Evolutionary conservation across 2,113 vertebrate species (phyloP).

Genomic region (Ellobius talpinus): DNA sequence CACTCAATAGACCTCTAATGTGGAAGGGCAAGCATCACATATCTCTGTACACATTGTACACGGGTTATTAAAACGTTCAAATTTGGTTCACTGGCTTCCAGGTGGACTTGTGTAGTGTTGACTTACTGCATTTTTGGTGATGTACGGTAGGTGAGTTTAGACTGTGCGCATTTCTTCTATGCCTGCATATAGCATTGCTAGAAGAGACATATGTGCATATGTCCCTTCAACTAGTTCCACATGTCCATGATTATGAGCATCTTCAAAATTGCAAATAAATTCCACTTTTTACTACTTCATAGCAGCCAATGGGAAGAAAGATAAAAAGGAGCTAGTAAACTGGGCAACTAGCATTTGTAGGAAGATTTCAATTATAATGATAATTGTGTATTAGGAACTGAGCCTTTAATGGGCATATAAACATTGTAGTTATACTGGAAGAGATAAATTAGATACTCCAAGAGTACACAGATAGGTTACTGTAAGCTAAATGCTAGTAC

Average conservation of each 20-base stretch:
- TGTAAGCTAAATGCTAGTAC: not conserved
- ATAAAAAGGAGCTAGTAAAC: not conserved
- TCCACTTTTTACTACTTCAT: not conserved
- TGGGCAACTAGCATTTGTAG: not conserved
- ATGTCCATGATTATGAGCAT: not conserved
- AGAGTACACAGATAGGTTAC: not conserved
- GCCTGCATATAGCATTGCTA: too few species aligned
- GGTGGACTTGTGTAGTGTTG: too few species aligned
- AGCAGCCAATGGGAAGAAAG: not conserved
- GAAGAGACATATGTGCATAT: fast-evolving
- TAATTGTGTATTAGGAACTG: not conserved
- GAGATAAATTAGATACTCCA: not conserved
- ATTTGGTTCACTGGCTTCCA: not conserved
- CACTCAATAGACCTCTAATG: not conserved
- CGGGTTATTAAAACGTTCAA: not conserved
- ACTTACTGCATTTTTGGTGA: not conserved
- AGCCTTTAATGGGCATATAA: not conserved
- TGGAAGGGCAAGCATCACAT: not conserved
- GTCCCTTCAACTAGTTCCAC: not conserved
- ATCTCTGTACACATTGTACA: not conserved
- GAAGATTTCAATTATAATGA: not conserved
- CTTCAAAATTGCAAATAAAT: not conserved
- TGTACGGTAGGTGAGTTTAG: not conserved
- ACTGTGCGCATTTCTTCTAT: not conserved
- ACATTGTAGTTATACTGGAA: not conserved